Percentiles rank a stretch among this genome's conserved stretches.
Conservation (phyloP, 2,113 vertebrate genomes). For the Chaetodon auriga region DNA sequence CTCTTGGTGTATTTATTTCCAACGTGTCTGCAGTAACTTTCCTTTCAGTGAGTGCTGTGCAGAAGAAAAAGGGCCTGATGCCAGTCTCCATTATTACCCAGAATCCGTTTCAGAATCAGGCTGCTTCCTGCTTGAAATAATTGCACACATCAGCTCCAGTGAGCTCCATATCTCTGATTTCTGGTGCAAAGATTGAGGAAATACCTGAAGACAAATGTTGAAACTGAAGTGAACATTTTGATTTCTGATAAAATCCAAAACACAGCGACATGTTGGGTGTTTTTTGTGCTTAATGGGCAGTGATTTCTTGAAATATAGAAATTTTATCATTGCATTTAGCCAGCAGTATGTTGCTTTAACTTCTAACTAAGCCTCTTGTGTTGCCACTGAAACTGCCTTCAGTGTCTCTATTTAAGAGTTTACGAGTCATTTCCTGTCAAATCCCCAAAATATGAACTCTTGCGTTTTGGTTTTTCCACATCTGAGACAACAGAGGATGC, state of each 20-base stretch:
- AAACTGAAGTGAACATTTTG: not conserved
- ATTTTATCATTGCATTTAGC: no score
- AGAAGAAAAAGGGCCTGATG: not conserved
- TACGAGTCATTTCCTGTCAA: no score
- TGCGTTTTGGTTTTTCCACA: no score
- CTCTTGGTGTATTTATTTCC: not conserved
- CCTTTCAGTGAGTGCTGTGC: not conserved
- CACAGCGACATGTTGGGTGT: not conserved
- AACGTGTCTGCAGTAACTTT: constrained; percentile 15
- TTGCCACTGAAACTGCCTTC: no score
- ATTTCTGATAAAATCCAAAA: constrained; percentile 24
- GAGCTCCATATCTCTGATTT: not conserved
- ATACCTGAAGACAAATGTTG: not conserved
- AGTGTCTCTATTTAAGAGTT: no score
- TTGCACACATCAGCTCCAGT: not conserved
- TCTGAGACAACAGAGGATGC: not conserved
- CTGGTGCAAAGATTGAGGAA: not conserved
- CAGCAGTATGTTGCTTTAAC: no score
- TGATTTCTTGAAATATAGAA: not conserved
- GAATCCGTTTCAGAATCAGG: not conserved
- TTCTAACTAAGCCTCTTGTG: no score
- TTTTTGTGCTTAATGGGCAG: not conserved
- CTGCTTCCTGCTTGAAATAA: not conserved
- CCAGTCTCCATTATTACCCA: not conserved
- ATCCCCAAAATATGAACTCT: no score